Evolutionary conservation across 1,140 invertebrate species (phyloP).

Genomic region (Ganaspis sp.): DNA sequence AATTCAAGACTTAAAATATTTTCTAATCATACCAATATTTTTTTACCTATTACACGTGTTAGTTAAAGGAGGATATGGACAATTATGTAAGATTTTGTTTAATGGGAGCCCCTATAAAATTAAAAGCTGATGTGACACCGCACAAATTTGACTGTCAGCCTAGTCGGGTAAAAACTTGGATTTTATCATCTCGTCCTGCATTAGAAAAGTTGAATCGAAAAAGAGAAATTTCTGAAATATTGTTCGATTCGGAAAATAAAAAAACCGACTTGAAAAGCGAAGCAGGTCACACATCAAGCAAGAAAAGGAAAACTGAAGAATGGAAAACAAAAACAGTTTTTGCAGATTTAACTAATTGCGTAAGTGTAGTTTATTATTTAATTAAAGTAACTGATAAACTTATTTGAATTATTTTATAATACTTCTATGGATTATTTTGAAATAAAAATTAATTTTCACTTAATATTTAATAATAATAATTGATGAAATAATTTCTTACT

Average conservation of each 20-base stretch:
- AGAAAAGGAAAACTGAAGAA: slow-evolving; percentile 56
- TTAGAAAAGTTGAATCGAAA: slow-evolving; percentile 43
- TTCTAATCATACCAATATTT: too few relatives aligned
- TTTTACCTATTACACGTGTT: neutral
- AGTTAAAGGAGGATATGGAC: slow-evolving; percentile 23
- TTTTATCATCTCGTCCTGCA: neutral
- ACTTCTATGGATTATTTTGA: too few relatives aligned
- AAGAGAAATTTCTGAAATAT: slow-evolving; percentile 51
- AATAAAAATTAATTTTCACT: too few relatives aligned
- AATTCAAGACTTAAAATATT: too few relatives aligned
- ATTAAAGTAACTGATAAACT: too few relatives aligned
- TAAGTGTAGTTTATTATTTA: too few relatives aligned
- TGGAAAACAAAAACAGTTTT: too few relatives aligned
- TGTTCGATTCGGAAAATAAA: slow-evolving; percentile 72
- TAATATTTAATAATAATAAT: too few relatives aligned
- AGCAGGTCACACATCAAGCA: slow-evolving; percentile 36
- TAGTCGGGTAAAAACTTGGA: neutral
- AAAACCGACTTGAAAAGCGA: neutral
- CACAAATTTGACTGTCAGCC: too few relatives aligned
- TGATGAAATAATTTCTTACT: too few relatives aligned
- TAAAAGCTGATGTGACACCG: slow-evolving; percentile 35
- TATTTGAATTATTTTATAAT: too few relatives aligned
- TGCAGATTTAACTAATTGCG: too few relatives aligned
- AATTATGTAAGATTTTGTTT: slow-evolving; percentile 14
- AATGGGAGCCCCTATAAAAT: neutral